Evolutionary conservation across 2,888 invertebrate species (phyloP).

Genomic region (Anodontia alba): DNA sequence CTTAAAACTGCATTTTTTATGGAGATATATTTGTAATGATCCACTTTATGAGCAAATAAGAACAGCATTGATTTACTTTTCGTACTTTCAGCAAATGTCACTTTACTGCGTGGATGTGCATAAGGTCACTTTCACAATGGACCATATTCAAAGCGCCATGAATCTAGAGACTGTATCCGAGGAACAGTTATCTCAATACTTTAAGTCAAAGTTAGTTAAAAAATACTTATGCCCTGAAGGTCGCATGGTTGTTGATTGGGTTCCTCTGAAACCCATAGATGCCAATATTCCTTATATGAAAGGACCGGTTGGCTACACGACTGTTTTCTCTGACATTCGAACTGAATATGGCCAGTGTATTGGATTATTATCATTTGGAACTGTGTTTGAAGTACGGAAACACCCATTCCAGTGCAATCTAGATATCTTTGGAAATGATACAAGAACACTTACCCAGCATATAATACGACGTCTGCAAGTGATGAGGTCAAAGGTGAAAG

Average conservation of each 20-base stretch:
- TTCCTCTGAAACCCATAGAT: background rate
- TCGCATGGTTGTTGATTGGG: background rate
- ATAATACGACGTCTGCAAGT: background rate
- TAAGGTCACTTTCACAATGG: no score
- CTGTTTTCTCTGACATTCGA: background rate
- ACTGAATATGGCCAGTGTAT: background rate
- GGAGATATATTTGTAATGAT: no score
- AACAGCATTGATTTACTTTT: no score
- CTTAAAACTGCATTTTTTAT: no score
- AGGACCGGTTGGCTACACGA: background rate
- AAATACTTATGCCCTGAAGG: background rate
- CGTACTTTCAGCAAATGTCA: no score
- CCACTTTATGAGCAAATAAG: no score
- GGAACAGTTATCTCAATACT: background rate
- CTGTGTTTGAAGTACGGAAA: background rate
- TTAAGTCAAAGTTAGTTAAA: background rate
- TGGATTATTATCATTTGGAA: background rate
- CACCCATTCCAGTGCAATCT: background rate
- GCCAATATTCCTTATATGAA: background rate
- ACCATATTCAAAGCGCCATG: no score
- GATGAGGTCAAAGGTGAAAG: background rate
- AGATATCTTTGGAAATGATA: background rate
- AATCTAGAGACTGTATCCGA: background rate
- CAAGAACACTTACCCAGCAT: background rate
- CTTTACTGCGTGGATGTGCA: no score